These are phyloP conservation scores for Gymnopithys bicolor DNA, from an alignment of 2,797 vertebrate genomes.

Conservation along the genomic window DNA sequence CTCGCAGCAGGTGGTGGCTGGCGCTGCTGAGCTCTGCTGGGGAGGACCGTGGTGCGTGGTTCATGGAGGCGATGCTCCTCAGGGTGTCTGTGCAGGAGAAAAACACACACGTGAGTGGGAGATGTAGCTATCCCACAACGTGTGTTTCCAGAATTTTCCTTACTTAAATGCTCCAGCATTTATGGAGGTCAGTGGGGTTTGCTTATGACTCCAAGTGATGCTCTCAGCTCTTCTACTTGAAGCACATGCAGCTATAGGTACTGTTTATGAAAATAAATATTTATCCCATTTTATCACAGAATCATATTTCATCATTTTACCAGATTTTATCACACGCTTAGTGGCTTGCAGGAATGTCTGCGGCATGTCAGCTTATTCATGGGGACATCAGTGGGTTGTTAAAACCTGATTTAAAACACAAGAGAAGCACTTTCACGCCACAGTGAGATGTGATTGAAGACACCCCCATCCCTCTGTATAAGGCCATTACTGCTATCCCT, in stretches of 20 bases:
- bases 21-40: constrained; percentile 85
- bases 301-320: background rate
- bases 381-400: background rate
- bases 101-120: background rate
- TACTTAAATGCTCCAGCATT: background rate
- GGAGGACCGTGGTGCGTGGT: constrained; percentile 87
- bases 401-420: background rate
- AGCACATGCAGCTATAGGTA: background rate
- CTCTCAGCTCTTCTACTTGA: background rate
- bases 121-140: fast-evolving
- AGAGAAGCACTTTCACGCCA: background rate
- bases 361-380: background rate
- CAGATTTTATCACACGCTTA: background rate
- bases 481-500: background rate
- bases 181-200: background rate
- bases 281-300: background rate
- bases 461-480: background rate
- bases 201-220: background rate
- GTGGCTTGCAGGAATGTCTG: background rate
- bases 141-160: background rate
- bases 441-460: background rate
- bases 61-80: constrained; percentile 77
- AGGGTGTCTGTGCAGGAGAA: constrained; percentile 81
- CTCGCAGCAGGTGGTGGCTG: constrained; percentile 83
- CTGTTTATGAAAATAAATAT: background rate